These are phyloP conservation scores for Cryptotermes secundus DNA, from an alignment of 1,140 invertebrate genomes.

Conservation along the genomic window DNA sequence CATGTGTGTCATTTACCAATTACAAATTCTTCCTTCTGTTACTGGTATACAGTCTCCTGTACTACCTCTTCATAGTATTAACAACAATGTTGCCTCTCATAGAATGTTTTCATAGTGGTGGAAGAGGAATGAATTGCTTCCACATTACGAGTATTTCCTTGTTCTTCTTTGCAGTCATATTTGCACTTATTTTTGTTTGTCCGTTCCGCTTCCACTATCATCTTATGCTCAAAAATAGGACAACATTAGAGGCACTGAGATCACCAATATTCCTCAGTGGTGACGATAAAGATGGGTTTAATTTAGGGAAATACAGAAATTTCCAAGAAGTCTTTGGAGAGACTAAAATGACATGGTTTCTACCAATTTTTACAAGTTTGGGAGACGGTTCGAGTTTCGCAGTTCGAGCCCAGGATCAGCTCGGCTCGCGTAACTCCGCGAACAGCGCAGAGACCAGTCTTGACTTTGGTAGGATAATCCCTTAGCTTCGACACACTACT, in stretches of 20 bases:
- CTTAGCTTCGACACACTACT: too few relatives aligned
- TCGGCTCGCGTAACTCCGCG: too few relatives aligned
- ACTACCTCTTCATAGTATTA: constrained; percentile 87
- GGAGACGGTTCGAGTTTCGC: too few relatives aligned
- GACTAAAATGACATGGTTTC: constrained; percentile 77
- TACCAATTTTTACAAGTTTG: constrained; percentile 92
- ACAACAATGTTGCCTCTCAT: constrained; percentile 93
- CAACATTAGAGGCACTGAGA: constrained; percentile 94
- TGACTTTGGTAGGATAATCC: too few relatives aligned
- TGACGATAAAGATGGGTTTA: constrained; percentile 94
- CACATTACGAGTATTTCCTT: constrained; percentile 96
- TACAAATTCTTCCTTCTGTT: constrained; percentile 99
- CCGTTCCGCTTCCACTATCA: constrained; percentile 96
- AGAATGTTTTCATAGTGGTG: too few relatives aligned
- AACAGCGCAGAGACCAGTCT: too few relatives aligned
- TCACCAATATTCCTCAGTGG: constrained; percentile 90
- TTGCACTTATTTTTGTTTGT: constrained; percentile 91
- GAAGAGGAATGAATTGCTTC: constrained; percentile 81
- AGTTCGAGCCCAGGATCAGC: too few relatives aligned
- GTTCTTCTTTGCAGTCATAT: constrained; percentile 96
- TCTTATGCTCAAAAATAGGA: constrained; percentile 88
- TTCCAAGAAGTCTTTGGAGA: constrained; percentile 96
- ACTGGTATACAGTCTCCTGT: constrained; percentile 88
- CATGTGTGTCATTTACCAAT: constrained; percentile 96
- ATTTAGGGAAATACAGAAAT: constrained; percentile 85